Evolutionary conservation across 2,888 invertebrate genomes (phyloP), one percentile per base, ranked within the genome.

Genomic region (Dusona sp.): DNA sequence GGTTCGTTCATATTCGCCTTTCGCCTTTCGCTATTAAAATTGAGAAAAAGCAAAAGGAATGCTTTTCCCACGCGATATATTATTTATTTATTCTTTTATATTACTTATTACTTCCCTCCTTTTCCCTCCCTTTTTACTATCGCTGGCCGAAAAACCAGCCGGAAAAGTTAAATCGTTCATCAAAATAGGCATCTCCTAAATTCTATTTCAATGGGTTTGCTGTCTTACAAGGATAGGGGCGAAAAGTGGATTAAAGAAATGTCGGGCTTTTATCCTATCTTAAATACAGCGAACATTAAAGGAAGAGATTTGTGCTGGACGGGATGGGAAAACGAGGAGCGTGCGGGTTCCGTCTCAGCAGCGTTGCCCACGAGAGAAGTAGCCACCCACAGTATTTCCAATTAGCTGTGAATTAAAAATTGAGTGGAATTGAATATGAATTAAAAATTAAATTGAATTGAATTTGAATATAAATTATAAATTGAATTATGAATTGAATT

Each of bases 1-100:
- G 19, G 57, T 64, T 78, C 67, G 65, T 57, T 57, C 72, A 48
- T 36, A 54, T 72, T 61, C 11, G 29, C 45, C 65, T 67, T 73
- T 79, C 84, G 75, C 79, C 79, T 73, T 48, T 75, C 74, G 51
- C 67, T 72, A 67, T 42, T 19, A 57, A 38, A 42, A 70, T 25
- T 45, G 38, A 70, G 74, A 51, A 75, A 70, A 48, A 54, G 61
- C 48, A 75, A 79, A 65, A 61, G 45, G 38, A 84, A 79, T 79
- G 75, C 68, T 79, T 79, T 84, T 84, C 84, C 79, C 84, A 84
- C 84, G 84, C 84, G 61, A 42, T 68, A 11, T 22, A 51, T n/a
- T 16, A n/a, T 33, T 19, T 61, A 73, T 74, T 74, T 67, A 38
- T 74, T 79, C 42, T 67, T 36, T 74, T 73, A 67, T 68, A 57